These are phyloP conservation scores for Synergus laeviventris DNA, from an alignment of 2,888 invertebrate genomes.

Conservation along the genomic window DNA sequence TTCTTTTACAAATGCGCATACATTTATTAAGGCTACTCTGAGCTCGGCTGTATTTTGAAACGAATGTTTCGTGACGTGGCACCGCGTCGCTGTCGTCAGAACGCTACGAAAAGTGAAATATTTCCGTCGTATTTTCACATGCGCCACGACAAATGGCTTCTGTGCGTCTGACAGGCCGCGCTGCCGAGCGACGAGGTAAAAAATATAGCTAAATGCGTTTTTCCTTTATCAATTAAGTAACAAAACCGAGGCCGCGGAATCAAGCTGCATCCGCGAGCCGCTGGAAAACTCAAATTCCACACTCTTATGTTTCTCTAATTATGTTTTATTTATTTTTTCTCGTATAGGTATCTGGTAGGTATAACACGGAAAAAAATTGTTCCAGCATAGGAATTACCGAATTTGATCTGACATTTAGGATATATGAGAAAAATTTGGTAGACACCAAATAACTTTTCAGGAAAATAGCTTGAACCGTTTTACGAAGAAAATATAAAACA, in stretches of 20 bases:
- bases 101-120: constrained; percentile 75
- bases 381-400: too few relatives aligned
- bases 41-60: constrained; percentile 69
- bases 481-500: too few relatives aligned
- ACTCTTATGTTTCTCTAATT: too few relatives aligned
- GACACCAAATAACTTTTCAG: too few relatives aligned
- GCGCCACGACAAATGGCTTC: constrained; percentile 73
- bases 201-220: constrained; percentile 65
- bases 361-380: too few relatives aligned
- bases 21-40: constrained; percentile 74
- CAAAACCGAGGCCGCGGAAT: constrained; percentile 13
- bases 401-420: too few relatives aligned
- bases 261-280: neutral
- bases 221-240: constrained; percentile 65
- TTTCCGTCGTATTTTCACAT: constrained; percentile 75
- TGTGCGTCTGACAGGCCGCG: constrained; percentile 72
- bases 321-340: too few relatives aligned
- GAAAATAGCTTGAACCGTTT: too few relatives aligned
- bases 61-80: constrained; percentile 73
- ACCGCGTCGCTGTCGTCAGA: constrained; percentile 74
- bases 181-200: constrained; percentile 60
- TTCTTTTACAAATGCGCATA: constrained; percentile 71
- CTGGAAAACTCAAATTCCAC: too few relatives aligned
- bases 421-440: too few relatives aligned
- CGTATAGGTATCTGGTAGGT: too few relatives aligned